Base-by-base conservation (phyloP, 2,888 invertebrate genomes). In the Drosophila dives region DNA sequence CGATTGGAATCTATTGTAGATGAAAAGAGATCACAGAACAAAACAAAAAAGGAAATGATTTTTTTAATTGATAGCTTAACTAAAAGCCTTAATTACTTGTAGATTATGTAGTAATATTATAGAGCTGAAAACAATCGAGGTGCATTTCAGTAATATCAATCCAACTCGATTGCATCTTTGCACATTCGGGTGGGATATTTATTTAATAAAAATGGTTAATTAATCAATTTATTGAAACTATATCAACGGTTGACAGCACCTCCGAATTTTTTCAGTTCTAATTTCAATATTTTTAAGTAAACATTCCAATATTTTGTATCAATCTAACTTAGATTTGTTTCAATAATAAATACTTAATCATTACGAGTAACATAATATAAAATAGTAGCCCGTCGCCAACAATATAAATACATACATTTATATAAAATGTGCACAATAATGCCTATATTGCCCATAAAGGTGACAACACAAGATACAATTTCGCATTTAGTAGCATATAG, bases 1-100 rank as follows among this genome's bases (percentile, higher is more conserved):
- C 80, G 82, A 93, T 77, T 86, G 93, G 92, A 83, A 92, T 92
- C 92, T 92, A 91, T 87, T 86, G 76, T 88, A 85, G 79, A 84
- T 82, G 84, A 83, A 67, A 88, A 87, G 55, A 90, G 56, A 81
- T 71, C 61, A 77, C 77, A 77, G 33, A 80, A 88, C 66, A 72
- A 59, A 77, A 68, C 64, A 65, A 64, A 72, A 65, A 48, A 63
- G 66, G 62, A 70, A 62, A 62, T 64, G 68, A 23, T 34, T 48
- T 49, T 50, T 40, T 15, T 34, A 33, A 29, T 45, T 61, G 20
- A 34, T 56, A 32, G n/a, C 12, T 58, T 34, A 61, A 40, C 58
- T 48, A 36, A 26, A 62, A 29, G 20, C 33, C n/a, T 36, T 17
- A 64, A 55, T 33, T 36, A 20, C 5, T 34, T 36, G 11, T 26